Base-by-base conservation (phyloP, 2,888 invertebrate species). In the Phyllotreta cruciferae region DNA sequence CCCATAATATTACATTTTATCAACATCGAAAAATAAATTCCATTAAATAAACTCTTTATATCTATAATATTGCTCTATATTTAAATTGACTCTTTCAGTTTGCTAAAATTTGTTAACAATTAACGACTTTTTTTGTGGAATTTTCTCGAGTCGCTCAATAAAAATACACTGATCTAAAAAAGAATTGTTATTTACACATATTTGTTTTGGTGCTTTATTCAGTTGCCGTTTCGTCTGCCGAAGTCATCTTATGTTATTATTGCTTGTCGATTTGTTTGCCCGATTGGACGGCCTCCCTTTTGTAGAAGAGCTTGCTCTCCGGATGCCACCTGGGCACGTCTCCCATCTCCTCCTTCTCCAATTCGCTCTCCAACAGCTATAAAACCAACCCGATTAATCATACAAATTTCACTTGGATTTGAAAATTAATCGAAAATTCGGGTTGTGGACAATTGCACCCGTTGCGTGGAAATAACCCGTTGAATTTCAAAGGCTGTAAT, bases 271-370 rank as follows among this genome's bases (percentile, higher is more conserved):
- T 13, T 9, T 66, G 57, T 24, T 35, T 14, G 34, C 56, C 42
- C 41, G 60, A 44, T 0, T 66, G 42, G 34, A 71, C 68, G 10
- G 73, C 71, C 63, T 80, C 79, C 38, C 79, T 66, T 67, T 80
- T 80, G 67, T 79, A 79, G 66, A 79, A 79, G 7, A 78, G 69
- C 63, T 78, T 79, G 56, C 72, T 75, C 49, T 80, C 79, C 4
- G 79, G 79, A 54, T 78, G 77, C 79, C 79, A 80, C 69, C 79
- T 74, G 42, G 77, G 78, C 1, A 75, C 67, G 49, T 79, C 80
- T 3, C 72, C 71, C 63, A 77, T 73, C 63, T 80, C 80, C 63
- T 79, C 79, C 60, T 77, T 79, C 58, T 79, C 79, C 54, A 80
- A 74, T 66, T 80, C 79, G 14, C 68, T 75, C 62, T 80, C 79